Percentiles rank a stretch among this genome's conserved stretches.
Conservation (phyloP, 2,113 vertebrate genomes). For the Nothocercus julius region DNA sequence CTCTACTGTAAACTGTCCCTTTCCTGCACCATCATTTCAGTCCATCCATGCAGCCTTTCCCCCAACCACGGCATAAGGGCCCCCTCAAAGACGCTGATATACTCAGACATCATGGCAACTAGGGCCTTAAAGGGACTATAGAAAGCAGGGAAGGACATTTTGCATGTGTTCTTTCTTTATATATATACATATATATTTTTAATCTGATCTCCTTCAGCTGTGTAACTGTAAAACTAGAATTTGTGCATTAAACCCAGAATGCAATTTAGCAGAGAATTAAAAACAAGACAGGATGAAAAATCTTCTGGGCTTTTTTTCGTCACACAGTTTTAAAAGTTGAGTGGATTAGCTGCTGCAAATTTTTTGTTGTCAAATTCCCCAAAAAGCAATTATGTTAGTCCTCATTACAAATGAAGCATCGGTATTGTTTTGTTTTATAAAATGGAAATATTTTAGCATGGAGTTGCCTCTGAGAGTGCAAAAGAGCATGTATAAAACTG, state of each 20-base stretch:
- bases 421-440: constrained; percentile 35
- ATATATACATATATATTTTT: neutral
- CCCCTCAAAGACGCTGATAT: neutral
- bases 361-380: constrained; percentile 24
- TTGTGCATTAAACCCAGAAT: neutral
- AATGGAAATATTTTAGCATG: neutral
- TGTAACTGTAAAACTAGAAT: neutral
- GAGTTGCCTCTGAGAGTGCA: constrained; percentile 38
- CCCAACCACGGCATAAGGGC: neutral
- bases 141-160: neutral
- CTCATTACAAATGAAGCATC: constrained; percentile 44
- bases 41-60: neutral
- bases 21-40: neutral
- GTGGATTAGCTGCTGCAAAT: neutral
- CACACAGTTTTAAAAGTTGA: neutral
- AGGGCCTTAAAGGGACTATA: neutral
- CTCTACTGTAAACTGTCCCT: accelerated
- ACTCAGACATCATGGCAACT: neutral
- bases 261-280: constrained; percentile 1
- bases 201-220: neutral
- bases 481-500: neutral
- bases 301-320: neutral
- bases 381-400: constrained; percentile 54
- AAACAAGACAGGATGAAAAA: neutral
- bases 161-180: neutral